Percentiles rank a stretch among this genome's conserved stretches.
These are phyloP conservation scores for Syngnathus acus DNA, from an alignment of 2,797 vertebrate species.

Conservation along the genomic window DNA sequence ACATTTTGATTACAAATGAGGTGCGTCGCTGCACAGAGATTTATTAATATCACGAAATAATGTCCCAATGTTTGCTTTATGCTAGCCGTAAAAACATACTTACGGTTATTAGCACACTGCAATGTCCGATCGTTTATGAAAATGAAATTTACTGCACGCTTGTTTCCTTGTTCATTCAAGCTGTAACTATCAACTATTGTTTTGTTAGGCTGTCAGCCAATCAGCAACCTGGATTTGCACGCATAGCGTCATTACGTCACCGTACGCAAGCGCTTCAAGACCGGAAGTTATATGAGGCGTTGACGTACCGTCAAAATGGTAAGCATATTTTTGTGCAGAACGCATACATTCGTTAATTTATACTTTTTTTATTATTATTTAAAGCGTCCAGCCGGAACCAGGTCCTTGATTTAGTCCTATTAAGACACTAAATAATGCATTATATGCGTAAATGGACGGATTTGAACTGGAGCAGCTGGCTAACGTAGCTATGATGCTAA, in stretches of 20 bases:
- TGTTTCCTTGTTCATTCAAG: conserved; percentile 4
- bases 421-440: not conserved
- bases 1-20: not conserved
- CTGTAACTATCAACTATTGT: conserved; percentile 21
- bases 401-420: not conserved
- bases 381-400: not conserved
- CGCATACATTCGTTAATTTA: not conserved
- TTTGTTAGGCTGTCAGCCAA: conserved; percentile 31
- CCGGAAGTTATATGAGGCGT: conserved; percentile 65
- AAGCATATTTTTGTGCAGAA: conserved; percentile 26
- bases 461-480: conserved; percentile 18
- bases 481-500: conserved; percentile 20
- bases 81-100: conserved; percentile 1
- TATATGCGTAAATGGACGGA: not conserved
- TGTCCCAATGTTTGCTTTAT: not conserved
- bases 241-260: not conserved
- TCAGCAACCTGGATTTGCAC: conserved; percentile 11
- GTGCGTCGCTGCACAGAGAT: not conserved
- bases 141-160: not conserved
- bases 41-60: not conserved
- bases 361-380: not conserved
- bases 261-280: conserved; percentile 28
- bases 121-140: conserved; percentile 9
- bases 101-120: conserved; percentile 8
- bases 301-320: conserved; percentile 60